Evolutionary conservation across 2,113 vertebrate species (phyloP), one percentile per base, ranked within the genome.

Genomic region (Myotis yumanensis): DNA sequence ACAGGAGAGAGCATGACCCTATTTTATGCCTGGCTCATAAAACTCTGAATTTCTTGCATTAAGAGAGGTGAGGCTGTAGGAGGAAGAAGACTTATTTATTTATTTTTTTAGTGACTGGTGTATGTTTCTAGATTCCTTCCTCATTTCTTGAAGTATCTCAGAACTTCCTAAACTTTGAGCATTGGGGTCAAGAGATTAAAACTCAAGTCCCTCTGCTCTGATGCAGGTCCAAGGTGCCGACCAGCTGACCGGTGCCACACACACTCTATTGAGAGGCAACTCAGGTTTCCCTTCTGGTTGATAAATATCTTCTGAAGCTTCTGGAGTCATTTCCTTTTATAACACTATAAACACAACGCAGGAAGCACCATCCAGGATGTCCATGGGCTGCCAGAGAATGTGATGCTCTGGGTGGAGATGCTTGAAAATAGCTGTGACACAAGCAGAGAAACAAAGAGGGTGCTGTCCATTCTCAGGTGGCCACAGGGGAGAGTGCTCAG

Each of bases 91-190:
- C 15, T 79, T 85, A 20, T 40, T 91, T 90, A 62, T 62, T 62
- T 77, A 46, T 46, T 51, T 48, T 25, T 91, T 94, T 6, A 54
- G 52, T 66, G 54, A 51, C 59, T 62, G 3, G 4, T 52, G 1
- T 93, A 54, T 7, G 6, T 8, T 79, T 93, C 57, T 90, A 25
- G 90, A 40, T 90, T 93, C 54, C 12, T 85, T 96, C 71, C 30
- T 57, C 32, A 89, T 91, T 95, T 83, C 62, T 46, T 72, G 9
- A 54, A 69, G 52, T 46, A 77, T 32, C 64, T 48, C 0, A 54
- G 37, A 92, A 0, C 51, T 40, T 28, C n/a, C 6, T 35, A 71
- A 68, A 20, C 30, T 88, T 95, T 90, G 66, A 40, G 12, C 62
- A 20, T 1, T 32, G 8, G 20, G 25, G 59, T 43, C 54, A 83